These are phyloP conservation scores for Oscheius sp. DNA, from an alignment of 2,888 invertebrate species.

Conservation along the genomic window DNA sequence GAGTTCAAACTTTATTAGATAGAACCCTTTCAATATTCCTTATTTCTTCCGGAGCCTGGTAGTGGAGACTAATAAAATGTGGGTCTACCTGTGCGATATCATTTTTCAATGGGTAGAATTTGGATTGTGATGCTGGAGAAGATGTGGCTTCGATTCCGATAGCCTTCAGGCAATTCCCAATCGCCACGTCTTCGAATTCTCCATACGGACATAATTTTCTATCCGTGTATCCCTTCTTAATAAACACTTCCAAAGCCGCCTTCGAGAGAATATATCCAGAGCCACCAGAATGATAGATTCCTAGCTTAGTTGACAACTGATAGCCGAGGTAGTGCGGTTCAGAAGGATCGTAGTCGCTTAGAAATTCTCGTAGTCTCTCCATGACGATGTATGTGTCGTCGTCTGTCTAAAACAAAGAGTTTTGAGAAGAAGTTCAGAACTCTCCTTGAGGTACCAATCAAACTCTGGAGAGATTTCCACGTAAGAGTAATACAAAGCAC, in stretches of 20 bases:
- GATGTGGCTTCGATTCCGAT: neutral
- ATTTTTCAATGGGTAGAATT: neutral
- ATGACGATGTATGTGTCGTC: slow-evolving; percentile 60
- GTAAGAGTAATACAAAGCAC: slow-evolving; percentile 53
- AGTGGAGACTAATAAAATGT: neutral
- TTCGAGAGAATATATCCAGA: slow-evolving; percentile 55
- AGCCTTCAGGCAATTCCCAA: slow-evolving; percentile 30
- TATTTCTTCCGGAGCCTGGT: neutral
- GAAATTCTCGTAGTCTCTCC: slow-evolving; percentile 50
- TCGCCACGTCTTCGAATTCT: slow-evolving; percentile 57
- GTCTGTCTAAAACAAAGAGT: slow-evolving; percentile 41
- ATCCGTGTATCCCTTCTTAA: slow-evolving; percentile 48
- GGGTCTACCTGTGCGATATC: neutral
- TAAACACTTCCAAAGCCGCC: slow-evolving; percentile 53
- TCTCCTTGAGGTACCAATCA: slow-evolving; percentile 43
- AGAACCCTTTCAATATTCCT: neutral
- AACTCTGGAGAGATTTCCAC: slow-evolving; percentile 50
- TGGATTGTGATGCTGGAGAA: neutral
- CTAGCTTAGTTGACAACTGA: slow-evolving; percentile 25
- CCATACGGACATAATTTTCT: slow-evolving; percentile 51
- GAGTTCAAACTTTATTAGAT: neutral
- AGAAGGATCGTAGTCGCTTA: slow-evolving; percentile 50
- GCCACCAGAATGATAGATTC: slow-evolving; percentile 58
- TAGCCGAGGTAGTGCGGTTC: slow-evolving; percentile 55
- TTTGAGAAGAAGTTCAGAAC: too few species aligned